A percentile compares a stretch with the other conserved stretches of the same genome.
phyloP scores from a whole-genome alignment of 2,113 vertebrate genomes.

The Alces alces region DNA sequence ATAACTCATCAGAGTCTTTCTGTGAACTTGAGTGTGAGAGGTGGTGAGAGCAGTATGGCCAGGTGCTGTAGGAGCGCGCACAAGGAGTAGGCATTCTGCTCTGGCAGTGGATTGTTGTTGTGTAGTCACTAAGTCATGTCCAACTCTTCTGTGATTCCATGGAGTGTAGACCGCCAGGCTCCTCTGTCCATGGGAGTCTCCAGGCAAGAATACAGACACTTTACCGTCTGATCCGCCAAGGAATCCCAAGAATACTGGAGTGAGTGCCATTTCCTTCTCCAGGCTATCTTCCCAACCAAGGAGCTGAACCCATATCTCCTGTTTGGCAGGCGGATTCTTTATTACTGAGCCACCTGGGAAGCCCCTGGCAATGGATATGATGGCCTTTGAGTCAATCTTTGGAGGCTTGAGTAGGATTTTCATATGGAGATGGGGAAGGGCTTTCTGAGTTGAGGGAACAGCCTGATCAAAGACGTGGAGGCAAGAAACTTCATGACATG shows the following conservation, averaged over 20 bases:
- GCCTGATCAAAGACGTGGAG: rapidly evolving
- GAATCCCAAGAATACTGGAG: background rate
- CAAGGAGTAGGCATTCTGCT: background rate
- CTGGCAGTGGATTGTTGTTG: background rate
- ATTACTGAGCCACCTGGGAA: background rate
- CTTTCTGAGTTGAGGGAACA: background rate
- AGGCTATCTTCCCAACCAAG: background rate
- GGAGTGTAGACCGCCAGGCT: background rate
- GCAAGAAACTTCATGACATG: background rate
- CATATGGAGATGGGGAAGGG: background rate
- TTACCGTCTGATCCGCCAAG: no score
- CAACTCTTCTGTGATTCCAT: background rate
- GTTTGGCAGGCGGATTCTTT: background rate
- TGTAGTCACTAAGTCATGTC: background rate
- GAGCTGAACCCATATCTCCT: background rate
- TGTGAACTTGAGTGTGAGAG: rapidly evolving
- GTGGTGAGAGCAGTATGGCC: rapidly evolving
- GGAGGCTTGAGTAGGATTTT: background rate
- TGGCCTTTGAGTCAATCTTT: background rate
- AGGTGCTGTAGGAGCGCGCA: background rate
- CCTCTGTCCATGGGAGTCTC: background rate
- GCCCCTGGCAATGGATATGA: background rate
- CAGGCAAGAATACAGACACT: background rate
- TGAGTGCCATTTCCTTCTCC: background rate
- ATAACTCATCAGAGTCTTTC: background rate